Percentiles rank a stretch among this genome's conserved stretches.
Evolutionary conservation across 2,113 vertebrate genomes (phyloP).

Genomic region (Cebidichthys violaceus): DNA sequence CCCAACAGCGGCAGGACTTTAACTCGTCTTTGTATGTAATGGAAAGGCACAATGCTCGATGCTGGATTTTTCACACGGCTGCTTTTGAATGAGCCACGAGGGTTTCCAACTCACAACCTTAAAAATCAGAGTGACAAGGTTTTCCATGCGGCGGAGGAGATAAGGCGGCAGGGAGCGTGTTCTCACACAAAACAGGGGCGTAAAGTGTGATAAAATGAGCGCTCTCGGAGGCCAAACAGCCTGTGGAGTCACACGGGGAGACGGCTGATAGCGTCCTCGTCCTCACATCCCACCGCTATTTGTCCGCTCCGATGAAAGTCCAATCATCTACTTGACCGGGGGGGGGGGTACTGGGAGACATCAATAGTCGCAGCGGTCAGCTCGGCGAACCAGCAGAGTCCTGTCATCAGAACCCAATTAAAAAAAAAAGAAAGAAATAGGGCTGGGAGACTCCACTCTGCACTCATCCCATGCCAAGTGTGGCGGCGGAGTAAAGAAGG

Average conservation of each 20-base stretch:
- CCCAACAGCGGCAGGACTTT: constrained; percentile 32
- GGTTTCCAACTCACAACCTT: constrained; percentile 31
- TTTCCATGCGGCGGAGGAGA: constrained; percentile 35
- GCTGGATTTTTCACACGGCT: neutral
- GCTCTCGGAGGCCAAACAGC: constrained; percentile 3
- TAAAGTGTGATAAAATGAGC: neutral
- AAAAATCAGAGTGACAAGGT: constrained; percentile 50
- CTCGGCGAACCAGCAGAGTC: constrained; percentile 50
- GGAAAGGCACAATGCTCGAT: neutral
- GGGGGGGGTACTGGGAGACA: constrained; percentile 37
- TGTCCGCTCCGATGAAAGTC: constrained; percentile 59
- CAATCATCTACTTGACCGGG: constrained; percentile 57
- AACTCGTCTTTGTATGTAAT: constrained; percentile 34
- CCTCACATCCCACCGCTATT: neutral
- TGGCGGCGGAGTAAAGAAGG: neutral
- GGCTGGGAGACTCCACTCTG: constrained; percentile 21
- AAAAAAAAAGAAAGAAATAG: constrained; percentile 33
- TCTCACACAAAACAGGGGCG: neutral
- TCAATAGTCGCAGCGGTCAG: constrained; percentile 7
- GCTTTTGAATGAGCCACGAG: constrained; percentile 2
- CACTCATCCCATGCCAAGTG: constrained; percentile 47
- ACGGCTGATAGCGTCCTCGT: neutral
- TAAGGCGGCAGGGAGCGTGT: constrained; percentile 2
- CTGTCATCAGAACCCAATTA: constrained; percentile 48
- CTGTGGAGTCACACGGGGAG: constrained; percentile 9